phyloP scores from a whole-genome alignment of 2,113 vertebrate species.

The Sprattus sprattus region DNA sequence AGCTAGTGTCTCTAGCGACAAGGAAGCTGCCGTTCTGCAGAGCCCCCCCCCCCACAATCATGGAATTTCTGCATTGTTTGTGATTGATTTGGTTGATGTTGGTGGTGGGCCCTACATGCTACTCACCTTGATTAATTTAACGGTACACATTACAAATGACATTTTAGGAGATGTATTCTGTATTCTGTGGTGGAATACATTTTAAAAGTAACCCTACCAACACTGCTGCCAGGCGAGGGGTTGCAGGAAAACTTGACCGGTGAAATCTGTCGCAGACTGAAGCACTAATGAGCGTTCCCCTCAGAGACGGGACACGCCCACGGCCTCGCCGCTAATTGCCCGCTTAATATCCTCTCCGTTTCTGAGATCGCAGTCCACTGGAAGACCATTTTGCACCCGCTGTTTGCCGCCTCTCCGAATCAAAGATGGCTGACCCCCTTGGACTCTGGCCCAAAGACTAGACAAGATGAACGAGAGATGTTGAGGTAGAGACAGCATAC shows the following conservation, averaged over 20 bases:
- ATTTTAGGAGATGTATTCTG: too few species aligned
- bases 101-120: too few species aligned
- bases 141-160: too few species aligned
- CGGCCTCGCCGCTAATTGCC: constrained; percentile 59
- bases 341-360: constrained; percentile 59
- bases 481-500: constrained; percentile 10
- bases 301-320: constrained; percentile 52
- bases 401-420: constrained; percentile 47
- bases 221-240: constrained; percentile 49
- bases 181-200: too few species aligned
- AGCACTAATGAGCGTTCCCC: constrained; percentile 57
- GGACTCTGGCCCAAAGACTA: constrained; percentile 33
- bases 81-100: too few species aligned
- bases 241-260: constrained; percentile 25
- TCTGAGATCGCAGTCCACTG: constrained; percentile 49
- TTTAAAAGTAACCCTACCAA: too few species aligned
- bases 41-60: too few species aligned
- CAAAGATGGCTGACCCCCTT: constrained; percentile 56
- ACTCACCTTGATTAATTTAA: too few species aligned
- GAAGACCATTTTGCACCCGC: constrained; percentile 38
- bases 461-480: constrained; percentile 22
- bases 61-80: too few species aligned
- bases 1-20: too few species aligned
- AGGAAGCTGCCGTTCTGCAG: too few species aligned
- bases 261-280: constrained; percentile 53